phyloP scores from a whole-genome alignment of 2,797 vertebrate genomes.

The Amazonetta brasiliensis region DNA sequence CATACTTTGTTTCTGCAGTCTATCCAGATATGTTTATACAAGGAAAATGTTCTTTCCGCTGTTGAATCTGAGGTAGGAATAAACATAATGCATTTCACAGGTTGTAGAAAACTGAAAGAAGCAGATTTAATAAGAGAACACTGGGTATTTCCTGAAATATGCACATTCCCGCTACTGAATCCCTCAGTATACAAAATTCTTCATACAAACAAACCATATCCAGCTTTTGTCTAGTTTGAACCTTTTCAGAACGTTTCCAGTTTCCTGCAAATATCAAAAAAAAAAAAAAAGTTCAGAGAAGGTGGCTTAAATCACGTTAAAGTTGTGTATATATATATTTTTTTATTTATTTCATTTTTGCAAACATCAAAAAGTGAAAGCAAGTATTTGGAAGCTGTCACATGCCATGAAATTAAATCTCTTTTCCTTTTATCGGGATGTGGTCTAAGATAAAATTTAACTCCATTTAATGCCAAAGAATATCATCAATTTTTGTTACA shows the following conservation, averaged over 20 bases:
- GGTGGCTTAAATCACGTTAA: neutral
- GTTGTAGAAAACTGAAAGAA: constrained; percentile 11
- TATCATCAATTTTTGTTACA: neutral
- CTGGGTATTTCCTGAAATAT: constrained; percentile 41
- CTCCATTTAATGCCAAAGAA: neutral
- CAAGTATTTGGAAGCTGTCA: neutral
- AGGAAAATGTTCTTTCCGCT: neutral
- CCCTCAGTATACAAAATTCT: constrained; percentile 19
- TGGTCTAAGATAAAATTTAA: neutral
- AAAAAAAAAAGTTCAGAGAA: neutral
- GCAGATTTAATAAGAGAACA: constrained; percentile 2
- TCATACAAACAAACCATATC: constrained; percentile 64
- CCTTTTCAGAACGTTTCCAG: constrained; percentile 28
- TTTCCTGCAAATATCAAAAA: constrained; percentile 39
- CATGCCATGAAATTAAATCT: neutral
- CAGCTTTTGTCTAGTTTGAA: constrained; percentile 61
- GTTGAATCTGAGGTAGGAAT: neutral
- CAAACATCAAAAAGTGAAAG: neutral
- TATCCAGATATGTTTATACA: neutral
- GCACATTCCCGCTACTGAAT: neutral
- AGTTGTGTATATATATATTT: neutral
- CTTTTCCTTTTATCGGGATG: neutral
- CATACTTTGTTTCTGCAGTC: neutral
- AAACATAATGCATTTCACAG: neutral
- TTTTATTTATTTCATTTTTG: neutral